Evolutionary conservation across 2,797 vertebrate genomes (phyloP).

Genomic region (Sebastes nivosus): DNA sequence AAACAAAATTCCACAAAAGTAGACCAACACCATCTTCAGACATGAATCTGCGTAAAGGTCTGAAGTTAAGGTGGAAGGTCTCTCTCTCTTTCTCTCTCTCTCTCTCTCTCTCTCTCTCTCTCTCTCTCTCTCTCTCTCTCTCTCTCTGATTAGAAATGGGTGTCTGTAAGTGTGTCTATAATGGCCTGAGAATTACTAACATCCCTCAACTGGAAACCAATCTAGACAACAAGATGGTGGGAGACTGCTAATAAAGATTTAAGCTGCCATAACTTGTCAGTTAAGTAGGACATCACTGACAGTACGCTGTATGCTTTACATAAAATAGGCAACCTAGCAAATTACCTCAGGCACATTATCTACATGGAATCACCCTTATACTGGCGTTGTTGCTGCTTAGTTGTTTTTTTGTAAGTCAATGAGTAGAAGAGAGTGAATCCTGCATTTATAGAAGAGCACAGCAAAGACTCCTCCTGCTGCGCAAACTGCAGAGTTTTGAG

Average conservation of each 20-base stretch:
- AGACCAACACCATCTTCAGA: too few relatives aligned
- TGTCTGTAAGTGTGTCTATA: slow-evolving; percentile 5
- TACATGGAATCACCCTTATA: neutral
- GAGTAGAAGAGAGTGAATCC: neutral
- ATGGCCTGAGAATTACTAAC: slow-evolving; percentile 46
- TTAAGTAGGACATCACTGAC: slow-evolving; percentile 26
- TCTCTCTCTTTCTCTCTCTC: neutral
- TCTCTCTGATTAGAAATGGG: neutral
- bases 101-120: neutral
- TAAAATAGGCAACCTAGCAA: neutral
- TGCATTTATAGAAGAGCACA: too few relatives aligned
- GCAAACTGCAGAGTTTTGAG: too few relatives aligned
- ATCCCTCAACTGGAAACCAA: slow-evolving; percentile 45
- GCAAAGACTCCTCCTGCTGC: too few relatives aligned
- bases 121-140: neutral
- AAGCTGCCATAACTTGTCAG: slow-evolving; percentile 35
- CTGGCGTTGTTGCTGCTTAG: neutral
- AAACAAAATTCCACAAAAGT: too few relatives aligned
- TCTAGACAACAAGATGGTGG: slow-evolving; percentile 22
- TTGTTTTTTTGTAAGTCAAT: neutral
- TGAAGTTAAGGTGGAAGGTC: neutral
- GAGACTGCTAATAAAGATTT: slow-evolving; percentile 51
- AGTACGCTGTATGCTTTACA: neutral
- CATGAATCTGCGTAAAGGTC: too few relatives aligned
- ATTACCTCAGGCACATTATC: slow-evolving; percentile 6